Conservation (phyloP, 23 tunicate genomes). For the Ciona savignyi region DNA sequence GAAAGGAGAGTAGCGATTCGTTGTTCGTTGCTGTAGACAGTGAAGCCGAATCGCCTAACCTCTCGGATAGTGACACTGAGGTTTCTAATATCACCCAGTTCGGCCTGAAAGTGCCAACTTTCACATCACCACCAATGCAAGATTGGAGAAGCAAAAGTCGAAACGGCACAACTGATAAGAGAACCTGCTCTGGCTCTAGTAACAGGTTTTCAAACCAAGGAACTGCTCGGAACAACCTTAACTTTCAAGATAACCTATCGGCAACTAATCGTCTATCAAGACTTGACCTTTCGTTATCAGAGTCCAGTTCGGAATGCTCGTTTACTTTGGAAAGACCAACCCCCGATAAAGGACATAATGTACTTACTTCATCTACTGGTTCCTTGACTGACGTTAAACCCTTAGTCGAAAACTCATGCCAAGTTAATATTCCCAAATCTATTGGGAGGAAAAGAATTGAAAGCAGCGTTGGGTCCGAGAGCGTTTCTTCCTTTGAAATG, state of each 20-base stretch:
- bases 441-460: not conserved
- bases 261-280: slow-evolving; percentile 12
- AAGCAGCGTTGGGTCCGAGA: slow-evolving; percentile 22
- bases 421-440: not conserved
- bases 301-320: slow-evolving; percentile 2
- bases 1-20: slow-evolving; percentile 40
- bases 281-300: slow-evolving; percentile 25
- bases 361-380: not conserved
- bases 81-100: too few relatives aligned
- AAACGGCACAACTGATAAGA: not conserved
- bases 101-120: too few relatives aligned
- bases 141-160: not conserved
- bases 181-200: not conserved
- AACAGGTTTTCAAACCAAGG: not conserved
- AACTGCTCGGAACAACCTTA: not conserved
- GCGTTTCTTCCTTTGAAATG: slow-evolving; percentile 50
- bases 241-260: too few relatives aligned
- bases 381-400: not conserved
- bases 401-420: not conserved
- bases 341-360: not conserved
- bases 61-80: not conserved
- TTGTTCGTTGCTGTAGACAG: slow-evolving; percentile 46
- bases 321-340: not conserved
- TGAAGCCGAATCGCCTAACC: not conserved
- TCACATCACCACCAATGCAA: not conserved